Evolutionary conservation across 2,888 invertebrate species (phyloP), one percentile per base, ranked within the genome.

Genomic region (Scelioninae gen. 1): DNA sequence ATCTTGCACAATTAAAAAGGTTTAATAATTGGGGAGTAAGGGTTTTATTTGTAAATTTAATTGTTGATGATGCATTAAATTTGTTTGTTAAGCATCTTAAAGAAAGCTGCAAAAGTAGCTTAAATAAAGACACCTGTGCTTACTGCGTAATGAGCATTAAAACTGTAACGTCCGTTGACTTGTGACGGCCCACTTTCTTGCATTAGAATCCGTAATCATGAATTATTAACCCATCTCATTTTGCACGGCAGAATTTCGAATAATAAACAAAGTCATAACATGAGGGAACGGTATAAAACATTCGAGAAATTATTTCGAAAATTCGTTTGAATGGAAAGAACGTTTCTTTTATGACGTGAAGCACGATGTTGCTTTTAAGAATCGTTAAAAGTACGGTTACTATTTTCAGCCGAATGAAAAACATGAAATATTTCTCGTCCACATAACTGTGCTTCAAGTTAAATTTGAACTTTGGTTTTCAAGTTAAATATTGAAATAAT

Each of bases 201-300:
- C 51, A 47, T 75, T 66, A 66, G 38, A 66, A 66, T 56, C 49
- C 49, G 56, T 75, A 66, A 66, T 40, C 56, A 65, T 66, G 45
- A 75, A 75, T 56, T 58, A 74, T 62, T 72, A 9, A 75, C 40
- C 13, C 63, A 40, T 29, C 40, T 49, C 75, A 75, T 66, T 75
- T 75, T 38, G 58, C 31, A 49, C 32, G 40, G 58, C 53, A 23
- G 58, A 56, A 66, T 65, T 56, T 51, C 31, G 38, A 74, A 65
- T 65, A 53, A 65, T 65, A 74, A 72, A 53, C 62, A 53, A 23
- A 32, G 43, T 13, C 51, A 45, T 53, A 53, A 62, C 31, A 31
- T 23, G 15, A 62, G 60, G 31, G 13, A 38, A n/a, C 40, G 31
- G 15, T 51, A 71, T 62, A 49, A 72, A 62, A 53, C 34, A 62